These are phyloP conservation scores for Jordanella pulchra DNA, from an alignment of 2,797 vertebrate species.

Conservation along the genomic window DNA sequence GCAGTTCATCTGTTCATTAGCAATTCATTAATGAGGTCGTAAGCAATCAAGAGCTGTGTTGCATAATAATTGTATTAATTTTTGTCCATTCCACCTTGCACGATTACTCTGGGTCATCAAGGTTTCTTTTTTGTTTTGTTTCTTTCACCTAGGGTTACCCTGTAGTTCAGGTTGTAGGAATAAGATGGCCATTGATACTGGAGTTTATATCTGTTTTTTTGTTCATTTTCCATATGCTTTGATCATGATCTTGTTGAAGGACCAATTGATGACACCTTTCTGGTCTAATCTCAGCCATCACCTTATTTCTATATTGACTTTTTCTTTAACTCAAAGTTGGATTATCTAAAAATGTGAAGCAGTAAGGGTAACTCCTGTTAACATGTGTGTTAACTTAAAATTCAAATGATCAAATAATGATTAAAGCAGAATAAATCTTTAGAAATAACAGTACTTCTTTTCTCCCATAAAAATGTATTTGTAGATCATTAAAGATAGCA, in stretches of 20 bases:
- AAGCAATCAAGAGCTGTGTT: too few species aligned
- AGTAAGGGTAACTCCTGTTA: not conserved
- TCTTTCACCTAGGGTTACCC: too few species aligned
- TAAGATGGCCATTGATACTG: too few species aligned
- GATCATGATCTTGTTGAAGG: not conserved
- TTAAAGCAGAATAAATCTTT: not conserved
- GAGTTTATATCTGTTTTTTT: too few species aligned
- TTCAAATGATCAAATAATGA: not conserved
- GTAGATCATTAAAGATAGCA: not conserved
- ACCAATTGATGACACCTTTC: not conserved
- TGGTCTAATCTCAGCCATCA: not conserved
- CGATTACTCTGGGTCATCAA: too few species aligned
- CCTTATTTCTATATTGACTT: not conserved
- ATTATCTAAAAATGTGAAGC: not conserved
- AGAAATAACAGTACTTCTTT: not conserved
- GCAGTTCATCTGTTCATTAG: conserved; percentile 37
- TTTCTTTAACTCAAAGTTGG: not conserved
- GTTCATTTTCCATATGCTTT: not conserved
- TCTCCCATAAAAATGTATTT: not conserved
- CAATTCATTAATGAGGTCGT: conserved; percentile 27
- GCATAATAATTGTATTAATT: too few species aligned
- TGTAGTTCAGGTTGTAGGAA: too few species aligned
- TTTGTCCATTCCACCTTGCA: too few species aligned
- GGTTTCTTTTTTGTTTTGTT: too few species aligned
- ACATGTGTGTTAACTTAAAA: not conserved